Percentiles rank a stretch among this genome's conserved stretches.
Evolutionary conservation across 2,113 vertebrate species (phyloP).

Genomic region (Fukomys damarensis): DNA sequence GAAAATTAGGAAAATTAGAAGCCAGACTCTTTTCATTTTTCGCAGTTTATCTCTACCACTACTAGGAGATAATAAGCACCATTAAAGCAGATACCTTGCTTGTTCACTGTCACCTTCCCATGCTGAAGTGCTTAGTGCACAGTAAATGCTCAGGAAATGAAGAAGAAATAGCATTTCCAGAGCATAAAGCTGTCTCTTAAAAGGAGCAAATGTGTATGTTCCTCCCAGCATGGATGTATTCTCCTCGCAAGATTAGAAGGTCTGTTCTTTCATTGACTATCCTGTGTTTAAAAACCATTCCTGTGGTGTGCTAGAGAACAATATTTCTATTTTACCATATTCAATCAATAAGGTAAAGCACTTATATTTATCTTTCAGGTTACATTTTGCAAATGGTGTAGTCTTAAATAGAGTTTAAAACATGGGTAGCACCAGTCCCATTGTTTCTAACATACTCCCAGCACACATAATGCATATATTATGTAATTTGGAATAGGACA

Average conservation of each 20-base stretch:
- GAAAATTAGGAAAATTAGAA: neutral
- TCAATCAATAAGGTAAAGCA: slow-evolving; percentile 26
- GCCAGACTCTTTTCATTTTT: neutral
- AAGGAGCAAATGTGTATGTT: neutral
- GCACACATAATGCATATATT: neutral
- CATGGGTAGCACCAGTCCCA: neutral
- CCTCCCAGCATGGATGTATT: neutral
- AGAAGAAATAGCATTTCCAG: neutral
- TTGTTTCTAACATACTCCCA: slow-evolving; percentile 24
- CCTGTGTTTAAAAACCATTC: neutral
- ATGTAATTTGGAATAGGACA: neutral
- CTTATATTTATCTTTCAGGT: slow-evolving; percentile 26
- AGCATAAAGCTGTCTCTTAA: neutral
- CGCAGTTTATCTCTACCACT: neutral
- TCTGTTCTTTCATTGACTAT: neutral
- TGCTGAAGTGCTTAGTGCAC: neutral
- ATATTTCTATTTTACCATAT: neutral
- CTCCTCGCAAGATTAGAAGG: neutral
- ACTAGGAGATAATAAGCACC: neutral
- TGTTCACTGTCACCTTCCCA: neutral
- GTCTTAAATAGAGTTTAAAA: slow-evolving; percentile 32
- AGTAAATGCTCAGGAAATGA: neutral
- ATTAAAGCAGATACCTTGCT: neutral
- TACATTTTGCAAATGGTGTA: neutral
- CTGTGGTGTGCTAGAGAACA: neutral